Evolutionary conservation across 2,113 vertebrate genomes (phyloP).

Genomic region (Orientallactaga bullata): DNA sequence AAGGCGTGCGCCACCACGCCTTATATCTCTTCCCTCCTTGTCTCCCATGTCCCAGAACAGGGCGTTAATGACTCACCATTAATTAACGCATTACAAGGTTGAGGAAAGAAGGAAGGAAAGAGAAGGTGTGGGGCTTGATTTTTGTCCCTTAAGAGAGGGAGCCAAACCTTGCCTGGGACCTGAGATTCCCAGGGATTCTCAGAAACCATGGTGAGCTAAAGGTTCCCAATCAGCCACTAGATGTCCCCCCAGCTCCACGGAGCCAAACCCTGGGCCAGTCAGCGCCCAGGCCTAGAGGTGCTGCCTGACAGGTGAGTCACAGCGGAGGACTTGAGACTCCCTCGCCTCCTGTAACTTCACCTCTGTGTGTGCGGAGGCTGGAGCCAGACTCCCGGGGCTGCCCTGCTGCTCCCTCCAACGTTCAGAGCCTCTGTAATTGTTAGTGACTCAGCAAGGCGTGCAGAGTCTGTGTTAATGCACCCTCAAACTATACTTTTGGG

Average conservation of each 20-base stretch:
- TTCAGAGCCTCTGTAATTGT: too few relatives aligned
- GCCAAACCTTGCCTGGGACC: background rate
- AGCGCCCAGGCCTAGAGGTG: background rate
- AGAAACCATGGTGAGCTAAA: background rate
- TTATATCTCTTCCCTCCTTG: background rate
- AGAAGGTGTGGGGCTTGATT: background rate
- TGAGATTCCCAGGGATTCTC: background rate
- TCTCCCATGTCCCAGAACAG: background rate
- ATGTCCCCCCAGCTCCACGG: background rate
- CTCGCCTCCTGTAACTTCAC: too few relatives aligned
- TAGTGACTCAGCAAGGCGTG: too few relatives aligned
- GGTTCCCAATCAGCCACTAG: constrained; percentile 61
- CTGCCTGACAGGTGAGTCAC: too few relatives aligned
- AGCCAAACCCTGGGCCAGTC: background rate
- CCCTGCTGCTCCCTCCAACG: too few relatives aligned
- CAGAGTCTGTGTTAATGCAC: too few relatives aligned
- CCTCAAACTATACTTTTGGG: too few relatives aligned
- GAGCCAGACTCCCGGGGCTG: too few relatives aligned
- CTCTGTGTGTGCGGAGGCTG: too few relatives aligned
- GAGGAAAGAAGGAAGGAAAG: background rate
- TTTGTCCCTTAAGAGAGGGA: background rate
- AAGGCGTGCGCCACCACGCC: too few relatives aligned
- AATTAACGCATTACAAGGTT: background rate
- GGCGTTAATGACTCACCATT: background rate
- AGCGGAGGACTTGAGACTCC: too few relatives aligned